A percentile compares a stretch with the other conserved stretches of the same genome.
These are phyloP conservation scores for Lamprologus speciosus DNA, from an alignment of 2,113 vertebrate genomes.

Conservation along the genomic window DNA sequence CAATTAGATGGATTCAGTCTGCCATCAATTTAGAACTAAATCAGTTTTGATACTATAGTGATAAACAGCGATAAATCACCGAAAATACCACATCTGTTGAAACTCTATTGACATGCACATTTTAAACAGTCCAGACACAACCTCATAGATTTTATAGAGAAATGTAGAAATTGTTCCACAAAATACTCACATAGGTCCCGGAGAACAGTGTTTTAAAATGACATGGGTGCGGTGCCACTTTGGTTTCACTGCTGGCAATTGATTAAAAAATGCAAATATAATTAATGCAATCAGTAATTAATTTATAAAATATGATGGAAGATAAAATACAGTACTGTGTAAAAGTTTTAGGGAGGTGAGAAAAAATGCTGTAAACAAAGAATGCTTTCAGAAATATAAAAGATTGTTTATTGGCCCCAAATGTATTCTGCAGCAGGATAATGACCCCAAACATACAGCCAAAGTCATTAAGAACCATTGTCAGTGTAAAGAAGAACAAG, in stretches of 20 bases:
- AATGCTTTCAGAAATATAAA: background rate
- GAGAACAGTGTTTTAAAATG: background rate
- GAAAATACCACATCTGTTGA: background rate
- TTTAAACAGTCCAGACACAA: background rate
- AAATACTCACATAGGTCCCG: background rate
- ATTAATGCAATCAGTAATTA: background rate
- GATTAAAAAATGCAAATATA: background rate
- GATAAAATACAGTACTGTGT: background rate
- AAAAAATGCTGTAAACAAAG: background rate
- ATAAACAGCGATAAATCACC: background rate
- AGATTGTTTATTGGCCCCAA: background rate
- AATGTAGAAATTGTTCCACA: background rate
- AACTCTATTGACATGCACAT: background rate
- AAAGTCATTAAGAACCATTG: background rate
- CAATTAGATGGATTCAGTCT: background rate
- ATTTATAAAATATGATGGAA: background rate
- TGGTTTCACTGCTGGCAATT: background rate
- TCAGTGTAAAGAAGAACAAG: background rate
- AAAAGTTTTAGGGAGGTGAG: background rate
- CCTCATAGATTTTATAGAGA: background rate
- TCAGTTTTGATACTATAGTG: background rate
- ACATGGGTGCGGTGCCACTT: background rate
- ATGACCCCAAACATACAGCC: background rate
- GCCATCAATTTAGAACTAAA: background rate
- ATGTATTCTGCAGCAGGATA: background rate